phyloP scores from a whole-genome alignment of 2,888 invertebrate species.

The Cataglyphis albicans region DNA sequence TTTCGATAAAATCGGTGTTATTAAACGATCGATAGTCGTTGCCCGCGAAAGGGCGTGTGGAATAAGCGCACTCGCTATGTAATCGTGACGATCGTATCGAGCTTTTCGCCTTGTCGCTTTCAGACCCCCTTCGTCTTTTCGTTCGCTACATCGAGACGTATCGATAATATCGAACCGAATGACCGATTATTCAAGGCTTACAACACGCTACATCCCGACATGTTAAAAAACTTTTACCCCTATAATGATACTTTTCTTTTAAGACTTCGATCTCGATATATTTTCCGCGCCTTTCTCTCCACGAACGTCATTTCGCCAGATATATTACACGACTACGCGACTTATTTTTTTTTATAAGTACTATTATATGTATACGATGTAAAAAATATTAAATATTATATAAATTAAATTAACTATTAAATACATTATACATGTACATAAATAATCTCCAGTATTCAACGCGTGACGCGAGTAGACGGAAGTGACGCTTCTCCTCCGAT shows the following conservation, averaged over 20 bases:
- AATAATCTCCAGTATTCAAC: constrained; percentile 19
- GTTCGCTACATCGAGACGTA: constrained; percentile 39
- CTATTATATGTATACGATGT: too few relatives aligned
- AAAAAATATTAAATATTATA: too few relatives aligned
- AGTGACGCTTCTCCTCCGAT: background rate
- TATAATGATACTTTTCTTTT: constrained; percentile 9
- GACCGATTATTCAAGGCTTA: constrained; percentile 49
- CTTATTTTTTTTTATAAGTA: too few relatives aligned
- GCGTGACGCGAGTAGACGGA: background rate
- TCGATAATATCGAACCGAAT: constrained; percentile 52
- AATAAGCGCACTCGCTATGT: background rate
- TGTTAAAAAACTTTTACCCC: background rate
- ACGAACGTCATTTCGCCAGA: background rate
- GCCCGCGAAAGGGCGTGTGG: background rate
- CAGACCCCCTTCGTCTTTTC: constrained; percentile 26
- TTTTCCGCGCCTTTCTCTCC: background rate
- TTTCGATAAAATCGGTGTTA: constrained; percentile 48
- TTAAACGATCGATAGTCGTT: constrained; percentile 42
- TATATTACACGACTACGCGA: too few relatives aligned
- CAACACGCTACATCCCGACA: constrained; percentile 19
- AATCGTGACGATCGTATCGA: constrained; percentile 27
- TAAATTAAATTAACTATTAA: too few relatives aligned
- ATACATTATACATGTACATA: too few relatives aligned
- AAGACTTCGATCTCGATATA: background rate
- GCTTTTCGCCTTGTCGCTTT: constrained; percentile 27